Evolutionary conservation across 2,888 invertebrate genomes (phyloP).

Genomic region (Vandiemenella viatica): DNA sequence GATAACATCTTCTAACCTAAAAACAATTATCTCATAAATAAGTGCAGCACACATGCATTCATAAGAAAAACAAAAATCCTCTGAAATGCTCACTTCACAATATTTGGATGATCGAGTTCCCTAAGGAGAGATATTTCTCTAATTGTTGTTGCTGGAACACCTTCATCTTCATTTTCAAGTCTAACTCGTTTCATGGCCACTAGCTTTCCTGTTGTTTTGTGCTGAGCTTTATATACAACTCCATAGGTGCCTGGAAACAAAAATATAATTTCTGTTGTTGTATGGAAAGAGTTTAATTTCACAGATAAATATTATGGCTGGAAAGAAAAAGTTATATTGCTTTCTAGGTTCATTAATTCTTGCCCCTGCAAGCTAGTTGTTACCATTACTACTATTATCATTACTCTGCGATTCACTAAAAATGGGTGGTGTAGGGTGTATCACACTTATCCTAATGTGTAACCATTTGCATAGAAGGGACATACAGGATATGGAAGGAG

Average conservation of each 20-base stretch:
- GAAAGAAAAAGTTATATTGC: no score
- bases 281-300: no score
- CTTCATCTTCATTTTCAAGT: slow-evolving; percentile 90
- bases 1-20: slow-evolving; percentile 73
- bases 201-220: slow-evolving; percentile 70
- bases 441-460: no score
- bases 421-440: no score
- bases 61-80: not conserved
- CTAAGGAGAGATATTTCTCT: slow-evolving; percentile 91
- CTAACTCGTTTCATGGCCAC: slow-evolving; percentile 98
- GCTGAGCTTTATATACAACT: slow-evolving; percentile 90
- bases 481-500: no score
- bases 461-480: no score
- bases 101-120: slow-evolving; percentile 86
- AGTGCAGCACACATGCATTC: not conserved
- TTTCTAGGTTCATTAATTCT: no score
- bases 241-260: slow-evolving; percentile 69
- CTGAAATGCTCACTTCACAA: slow-evolving; percentile 40
- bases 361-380: no score
- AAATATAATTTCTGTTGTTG: not conserved
- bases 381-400: no score
- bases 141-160: slow-evolving; percentile 94
- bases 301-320: no score
- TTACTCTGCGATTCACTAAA: no score
- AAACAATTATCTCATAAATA: not conserved